These are phyloP conservation scores for Melitaea athalia DNA, from an alignment of 2,888 invertebrate genomes.

Conservation along the genomic window DNA sequence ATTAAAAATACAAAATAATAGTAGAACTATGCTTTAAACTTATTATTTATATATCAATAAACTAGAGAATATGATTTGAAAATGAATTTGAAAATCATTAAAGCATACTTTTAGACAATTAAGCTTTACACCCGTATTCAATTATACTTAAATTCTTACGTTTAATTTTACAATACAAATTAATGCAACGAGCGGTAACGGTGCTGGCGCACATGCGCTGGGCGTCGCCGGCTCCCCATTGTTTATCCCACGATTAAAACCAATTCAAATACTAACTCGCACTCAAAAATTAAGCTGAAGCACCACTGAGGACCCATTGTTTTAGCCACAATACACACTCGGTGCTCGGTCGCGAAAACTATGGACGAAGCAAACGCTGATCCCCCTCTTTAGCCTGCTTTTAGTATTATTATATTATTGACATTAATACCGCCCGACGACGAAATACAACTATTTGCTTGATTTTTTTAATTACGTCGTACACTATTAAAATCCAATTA, in stretches of 20 bases:
- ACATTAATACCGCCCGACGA: background rate
- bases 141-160: constrained; percentile 30
- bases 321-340: constrained; percentile 76
- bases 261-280: constrained; percentile 81
- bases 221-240: constrained; percentile 74
- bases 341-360: constrained; percentile 53
- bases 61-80: background rate
- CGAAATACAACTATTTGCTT: background rate
- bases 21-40: no score
- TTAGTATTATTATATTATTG: constrained; percentile 13
- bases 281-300: constrained; percentile 80
- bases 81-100: constrained; percentile 12
- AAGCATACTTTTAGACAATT: constrained; percentile 29
- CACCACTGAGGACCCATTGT: constrained; percentile 72
- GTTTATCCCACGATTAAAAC: constrained; percentile 82
- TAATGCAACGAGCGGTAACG: constrained; percentile 42
- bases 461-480: background rate
- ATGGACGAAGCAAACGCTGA: constrained; percentile 34
- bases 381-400: constrained; percentile 9
- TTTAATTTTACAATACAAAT: constrained; percentile 40
- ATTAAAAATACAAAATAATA: no score
- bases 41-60: background rate
- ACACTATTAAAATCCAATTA: background rate
- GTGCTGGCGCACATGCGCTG: constrained; percentile 67
- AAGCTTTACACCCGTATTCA: constrained; percentile 30